These are phyloP conservation scores for Pseudomyrmex flavicornis DNA, from an alignment of 1,140 invertebrate species.

Conservation along the genomic window DNA sequence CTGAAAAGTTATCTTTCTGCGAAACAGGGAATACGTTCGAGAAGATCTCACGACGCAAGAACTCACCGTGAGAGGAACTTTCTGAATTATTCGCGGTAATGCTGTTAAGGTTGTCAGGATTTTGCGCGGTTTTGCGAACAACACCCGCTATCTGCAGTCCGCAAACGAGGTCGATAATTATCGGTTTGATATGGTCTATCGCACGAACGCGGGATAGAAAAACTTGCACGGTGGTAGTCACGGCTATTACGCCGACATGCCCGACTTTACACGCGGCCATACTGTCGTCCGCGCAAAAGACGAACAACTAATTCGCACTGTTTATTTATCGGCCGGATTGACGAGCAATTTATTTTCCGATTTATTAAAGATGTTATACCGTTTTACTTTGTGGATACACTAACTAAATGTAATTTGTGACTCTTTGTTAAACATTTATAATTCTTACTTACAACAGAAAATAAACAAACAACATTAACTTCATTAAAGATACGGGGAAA, in stretches of 20 bases:
- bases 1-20: slow-evolving; percentile 23
- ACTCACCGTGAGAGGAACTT: slow-evolving; percentile 23
- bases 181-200: slow-evolving; percentile 62
- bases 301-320: slow-evolving; percentile 29
- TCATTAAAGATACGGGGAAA: background rate
- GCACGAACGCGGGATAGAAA: slow-evolving; percentile 43
- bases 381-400: background rate
- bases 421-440: background rate
- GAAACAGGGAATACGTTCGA: background rate
- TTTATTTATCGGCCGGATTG: slow-evolving; percentile 27
- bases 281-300: slow-evolving; percentile 27
- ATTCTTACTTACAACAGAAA: background rate
- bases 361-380: background rate
- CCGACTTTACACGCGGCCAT: slow-evolving; percentile 23
- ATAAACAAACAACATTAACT: background rate
- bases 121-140: slow-evolving; percentile 27
- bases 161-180: slow-evolving; percentile 58
- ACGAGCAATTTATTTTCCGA: slow-evolving; percentile 12
- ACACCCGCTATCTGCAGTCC: slow-evolving; percentile 45
- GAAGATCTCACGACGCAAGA: slow-evolving; percentile 1
- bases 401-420: background rate
- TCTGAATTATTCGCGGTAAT: background rate
- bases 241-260: slow-evolving; percentile 24
- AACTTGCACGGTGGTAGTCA: slow-evolving; percentile 27
- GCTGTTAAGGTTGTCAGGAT: slow-evolving; percentile 1